Evolutionary conservation across 92 coral and sea anemone species (phyloP), one percentile per base, ranked within the genome.

Genomic region (Umimayanthus chanpuru): DNA sequence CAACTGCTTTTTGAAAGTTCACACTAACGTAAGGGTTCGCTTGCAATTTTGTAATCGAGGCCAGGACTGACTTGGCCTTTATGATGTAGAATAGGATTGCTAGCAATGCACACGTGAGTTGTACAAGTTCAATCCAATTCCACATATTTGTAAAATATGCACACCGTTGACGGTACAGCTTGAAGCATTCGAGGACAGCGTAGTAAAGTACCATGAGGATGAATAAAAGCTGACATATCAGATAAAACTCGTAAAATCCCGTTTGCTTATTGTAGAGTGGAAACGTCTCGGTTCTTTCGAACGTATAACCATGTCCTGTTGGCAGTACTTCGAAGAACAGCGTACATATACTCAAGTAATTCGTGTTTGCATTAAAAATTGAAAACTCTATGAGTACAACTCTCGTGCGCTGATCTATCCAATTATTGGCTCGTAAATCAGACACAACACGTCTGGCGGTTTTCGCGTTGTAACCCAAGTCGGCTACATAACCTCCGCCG

Each of bases 401-500:
- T 41, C 98, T 89, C 9, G 98, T 94, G 70, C 89, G 92, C 5
- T 77, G 92, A 76, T 94, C 96, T 25, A 95, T 79, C 98, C 98
- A 95, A 12, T 85, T 76, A n/a, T 91, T 76, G 10, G 38, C 64
- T 23, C 85, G 91, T 26, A 94, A 80, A 41, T 94, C 89, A 28
- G 90, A 41, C 28, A 88, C 86, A 32, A 92, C 79, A 29, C 28
- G 40, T 12, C 18, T 23, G n/a, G 94, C 90, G 14, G 91, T 78
- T 41, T 80, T 32, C 15, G 26, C 75, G 49, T 88, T 91, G 73
- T 95, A 94, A 29, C 98, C 98, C 44, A 95, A 70, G 79, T 93
- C 94, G 64, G 96, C 95, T 14, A 89, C 90, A 61, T 92, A 95
- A 8, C 98, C 98, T 0, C 98, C 98, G 56, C 98, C 96, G 36